A percentile compares a stretch with the other conserved stretches of the same genome.
Conservation (phyloP, 1,140 invertebrate genomes). For the Sitobion miscanthi region DNA sequence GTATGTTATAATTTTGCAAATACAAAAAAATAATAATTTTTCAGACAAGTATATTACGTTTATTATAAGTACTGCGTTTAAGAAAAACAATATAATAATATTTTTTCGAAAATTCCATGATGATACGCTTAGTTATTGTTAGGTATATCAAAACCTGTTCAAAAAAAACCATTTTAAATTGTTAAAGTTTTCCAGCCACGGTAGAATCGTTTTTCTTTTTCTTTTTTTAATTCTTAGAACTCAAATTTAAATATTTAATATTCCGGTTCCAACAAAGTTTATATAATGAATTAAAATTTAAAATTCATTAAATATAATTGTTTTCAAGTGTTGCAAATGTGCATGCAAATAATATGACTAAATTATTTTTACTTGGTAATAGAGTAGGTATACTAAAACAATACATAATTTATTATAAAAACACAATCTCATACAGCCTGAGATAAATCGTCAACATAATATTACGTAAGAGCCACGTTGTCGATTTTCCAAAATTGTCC, state of each 20-base stretch:
- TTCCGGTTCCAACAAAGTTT: not conserved
- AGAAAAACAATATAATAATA: not conserved
- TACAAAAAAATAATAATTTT: not conserved
- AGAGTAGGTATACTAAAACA: not conserved
- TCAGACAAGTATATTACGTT: not conserved
- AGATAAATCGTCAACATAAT: not conserved
- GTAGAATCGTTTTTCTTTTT: not conserved
- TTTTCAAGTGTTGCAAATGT: no score
- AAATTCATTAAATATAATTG: not conserved
- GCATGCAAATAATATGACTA: not conserved
- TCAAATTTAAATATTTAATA: not conserved
- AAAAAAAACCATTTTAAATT: not conserved
- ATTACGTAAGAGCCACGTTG: no score
- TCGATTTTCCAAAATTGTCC: no score
- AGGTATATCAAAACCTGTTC: not conserved
- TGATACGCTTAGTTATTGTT: not conserved
- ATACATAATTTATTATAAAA: not conserved
- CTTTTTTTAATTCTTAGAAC: not conserved
- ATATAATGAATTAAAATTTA: not conserved
- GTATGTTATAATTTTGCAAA: not conserved
- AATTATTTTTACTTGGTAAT: not conserved
- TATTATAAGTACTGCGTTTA: not conserved
- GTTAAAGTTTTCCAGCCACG: not conserved
- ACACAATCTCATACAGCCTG: not conserved
- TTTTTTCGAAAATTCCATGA: not conserved